Evolutionary conservation across 2,888 invertebrate genomes (phyloP).

Genomic region (Cotesia congregata): DNA sequence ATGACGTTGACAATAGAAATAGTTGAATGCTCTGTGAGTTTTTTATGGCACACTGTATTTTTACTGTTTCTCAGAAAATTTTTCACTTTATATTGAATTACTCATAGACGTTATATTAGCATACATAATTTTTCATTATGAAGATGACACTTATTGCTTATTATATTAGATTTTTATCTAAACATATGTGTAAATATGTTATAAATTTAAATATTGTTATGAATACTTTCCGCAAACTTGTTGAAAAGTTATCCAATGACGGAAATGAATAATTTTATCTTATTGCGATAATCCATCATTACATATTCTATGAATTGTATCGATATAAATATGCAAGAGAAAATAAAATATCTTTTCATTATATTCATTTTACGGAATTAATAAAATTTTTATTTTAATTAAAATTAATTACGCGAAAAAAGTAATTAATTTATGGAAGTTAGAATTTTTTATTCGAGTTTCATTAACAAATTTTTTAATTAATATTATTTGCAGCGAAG

Average conservation of each 20-base stretch:
- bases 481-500: no score
- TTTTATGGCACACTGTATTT: background rate
- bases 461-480: no score
- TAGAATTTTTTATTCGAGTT: no score
- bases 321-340: background rate
- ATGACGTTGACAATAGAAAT: constrained; percentile 1
- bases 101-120: background rate
- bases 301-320: background rate
- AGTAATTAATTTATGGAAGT: background rate
- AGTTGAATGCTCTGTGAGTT: background rate
- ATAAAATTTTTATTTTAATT: background rate
- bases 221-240: background rate
- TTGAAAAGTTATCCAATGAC: background rate
- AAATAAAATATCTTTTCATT: background rate
- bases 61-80: background rate
- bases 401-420: background rate
- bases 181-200: background rate
- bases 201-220: background rate
- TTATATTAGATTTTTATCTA: background rate
- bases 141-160: background rate
- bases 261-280: background rate
- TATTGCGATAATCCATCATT: background rate
- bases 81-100: background rate
- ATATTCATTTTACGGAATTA: background rate
- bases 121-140: background rate